Conservation (phyloP, 2,113 vertebrate species). For the Macrotis lagotis region DNA sequence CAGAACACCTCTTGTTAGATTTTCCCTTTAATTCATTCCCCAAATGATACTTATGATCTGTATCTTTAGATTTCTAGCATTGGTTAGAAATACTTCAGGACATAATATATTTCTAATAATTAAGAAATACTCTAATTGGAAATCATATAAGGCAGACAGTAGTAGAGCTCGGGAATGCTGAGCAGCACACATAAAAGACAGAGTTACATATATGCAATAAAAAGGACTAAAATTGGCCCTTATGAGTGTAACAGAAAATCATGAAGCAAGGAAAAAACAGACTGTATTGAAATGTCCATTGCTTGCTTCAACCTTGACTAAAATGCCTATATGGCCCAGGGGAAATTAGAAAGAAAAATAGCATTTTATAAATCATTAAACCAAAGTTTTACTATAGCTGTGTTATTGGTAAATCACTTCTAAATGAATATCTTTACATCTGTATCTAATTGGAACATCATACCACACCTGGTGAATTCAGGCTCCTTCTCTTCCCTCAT, state of each 20-base stretch:
- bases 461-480: constrained; percentile 31
- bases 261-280: constrained; percentile 65
- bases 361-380: constrained; percentile 77
- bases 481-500: background rate
- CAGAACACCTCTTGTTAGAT: constrained; percentile 65
- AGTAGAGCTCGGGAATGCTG: constrained; percentile 50
- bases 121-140: constrained; percentile 81
- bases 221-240: constrained; percentile 74
- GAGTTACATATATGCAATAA: constrained; percentile 67
- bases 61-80: constrained; percentile 70
- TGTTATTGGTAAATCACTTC: constrained; percentile 64
- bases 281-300: constrained; percentile 52
- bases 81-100: constrained; percentile 54
- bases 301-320: constrained; percentile 67
- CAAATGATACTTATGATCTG: constrained; percentile 74
- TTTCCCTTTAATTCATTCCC: constrained; percentile 70
- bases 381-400: constrained; percentile 31
- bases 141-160: constrained; percentile 64
- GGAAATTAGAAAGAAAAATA: constrained; percentile 79
- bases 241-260: constrained; percentile 64
- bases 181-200: constrained; percentile 62
- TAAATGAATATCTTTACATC: constrained; percentile 63
- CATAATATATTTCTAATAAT: constrained; percentile 74
- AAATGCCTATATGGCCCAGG: constrained; percentile 61
- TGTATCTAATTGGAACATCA: constrained; percentile 53